Base-by-base conservation (phyloP, 1,140 invertebrate genomes). In the Oedothorax gibbosus region DNA sequence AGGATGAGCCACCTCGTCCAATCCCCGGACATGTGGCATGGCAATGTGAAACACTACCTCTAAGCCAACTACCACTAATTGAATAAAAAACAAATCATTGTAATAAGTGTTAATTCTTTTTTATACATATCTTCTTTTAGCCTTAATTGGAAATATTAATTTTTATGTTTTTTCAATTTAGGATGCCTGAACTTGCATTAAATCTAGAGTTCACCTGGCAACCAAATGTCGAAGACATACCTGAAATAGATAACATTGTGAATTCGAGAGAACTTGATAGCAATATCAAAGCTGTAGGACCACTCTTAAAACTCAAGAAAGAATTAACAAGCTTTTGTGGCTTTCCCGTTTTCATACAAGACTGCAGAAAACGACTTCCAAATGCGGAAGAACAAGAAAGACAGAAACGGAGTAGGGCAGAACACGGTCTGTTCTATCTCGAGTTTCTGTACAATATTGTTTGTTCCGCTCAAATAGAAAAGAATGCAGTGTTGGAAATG, bases 171-270 rank as follows among this genome's bases (percentile, higher is more conserved):
- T 62, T 68, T 68, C 35, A 20, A 51, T 72, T 50, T 20, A 72
- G 18, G 20, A 82, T 82, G 80, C 12, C 7, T 54, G 50, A 82
- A 20, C 10, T 53, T 14, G 10, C 10, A 15, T 35, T 82, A 15
- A 15, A 64, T 10, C 54, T 84, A 15, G 82, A 84, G 60, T 77
- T 84, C 60, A 20, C 76, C 7, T 84, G 82, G 82, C 20, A 75
- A 10, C 72, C 72, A 7, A 62, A 56, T 5, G 3, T 7, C 10
- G 82, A 84, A 10, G 72, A 76, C 6, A 15, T 75, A 15, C 15
- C 9, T 18, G 62, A 84, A 51, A 3, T 84, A 20, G 20, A 60
- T 51, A 12, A 56, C 11, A 14, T 60, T 18, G 5, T 84, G 9
- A 21, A 76, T 14, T 12, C n/a, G 8, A 75, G 11, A 20, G 0